Conservation (phyloP, 2,888 invertebrate genomes). For the Idaea aversata region DNA sequence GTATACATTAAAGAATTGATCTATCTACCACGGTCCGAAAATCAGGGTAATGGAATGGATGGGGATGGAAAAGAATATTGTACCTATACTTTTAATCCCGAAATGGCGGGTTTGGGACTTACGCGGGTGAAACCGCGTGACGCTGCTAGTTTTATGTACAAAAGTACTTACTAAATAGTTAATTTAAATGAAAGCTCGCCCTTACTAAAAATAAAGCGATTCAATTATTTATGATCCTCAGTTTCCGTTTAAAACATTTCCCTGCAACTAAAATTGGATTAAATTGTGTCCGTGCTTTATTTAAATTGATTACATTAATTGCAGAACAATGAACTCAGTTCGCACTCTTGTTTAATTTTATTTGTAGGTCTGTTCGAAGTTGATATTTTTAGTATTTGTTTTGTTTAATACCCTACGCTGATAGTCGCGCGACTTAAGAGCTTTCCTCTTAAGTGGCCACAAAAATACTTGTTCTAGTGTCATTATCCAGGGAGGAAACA, state of each 20-base stretch:
- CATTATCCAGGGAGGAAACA: too few species aligned
- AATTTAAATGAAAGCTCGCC: background rate
- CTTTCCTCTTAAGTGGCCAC: too few species aligned
- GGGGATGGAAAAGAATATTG: too few species aligned
- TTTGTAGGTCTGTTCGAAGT: background rate
- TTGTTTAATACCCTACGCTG: too few species aligned
- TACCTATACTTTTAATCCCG: too few species aligned
- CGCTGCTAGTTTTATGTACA: background rate
- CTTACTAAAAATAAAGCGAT: slow-evolving; percentile 1
- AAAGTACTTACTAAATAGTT: background rate
- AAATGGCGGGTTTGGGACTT: too few species aligned
- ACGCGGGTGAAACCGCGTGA: too few species aligned
- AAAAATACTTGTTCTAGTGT: too few species aligned
- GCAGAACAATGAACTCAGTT: slow-evolving; percentile 53
- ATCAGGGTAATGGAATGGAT: too few species aligned
- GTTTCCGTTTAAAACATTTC: slow-evolving; percentile 24
- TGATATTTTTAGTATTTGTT: background rate
- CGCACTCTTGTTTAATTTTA: slow-evolving; percentile 30
- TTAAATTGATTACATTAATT: slow-evolving; percentile 51
- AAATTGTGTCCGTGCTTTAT: slow-evolving; percentile 39
- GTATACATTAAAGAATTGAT: too few species aligned
- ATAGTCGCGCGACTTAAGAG: too few species aligned
- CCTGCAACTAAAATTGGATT: slow-evolving; percentile 40
- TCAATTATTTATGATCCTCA: slow-evolving; percentile 18
- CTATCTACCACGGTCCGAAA: too few species aligned